These are phyloP conservation scores for Lucinisca nassula DNA, from an alignment of 2,888 invertebrate genomes.

Conservation along the genomic window DNA sequence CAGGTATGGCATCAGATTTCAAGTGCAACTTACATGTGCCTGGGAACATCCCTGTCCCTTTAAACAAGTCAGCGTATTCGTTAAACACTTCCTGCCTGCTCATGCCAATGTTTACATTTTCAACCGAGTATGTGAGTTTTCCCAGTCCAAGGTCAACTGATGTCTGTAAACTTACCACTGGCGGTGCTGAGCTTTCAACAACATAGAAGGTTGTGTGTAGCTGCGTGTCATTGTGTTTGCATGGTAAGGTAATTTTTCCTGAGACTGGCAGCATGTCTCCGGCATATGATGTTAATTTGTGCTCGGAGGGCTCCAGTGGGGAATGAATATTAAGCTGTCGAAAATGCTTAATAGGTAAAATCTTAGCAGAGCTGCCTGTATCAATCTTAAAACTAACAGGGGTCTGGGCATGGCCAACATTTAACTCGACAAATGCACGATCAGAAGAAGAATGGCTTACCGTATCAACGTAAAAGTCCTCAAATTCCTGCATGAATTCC, in stretches of 20 bases:
- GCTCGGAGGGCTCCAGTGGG: background rate
- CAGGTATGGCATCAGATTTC: constrained; percentile 25
- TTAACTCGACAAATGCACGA: no score
- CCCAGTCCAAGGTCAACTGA: constrained; percentile 15
- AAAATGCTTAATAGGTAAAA: background rate
- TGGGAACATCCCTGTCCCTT: constrained; percentile 24
- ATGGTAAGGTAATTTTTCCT: background rate
- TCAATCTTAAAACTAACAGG: no score
- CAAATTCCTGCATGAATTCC: no score
- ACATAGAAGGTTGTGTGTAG: background rate
- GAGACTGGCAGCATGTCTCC: background rate
- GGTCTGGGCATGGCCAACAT: no score
- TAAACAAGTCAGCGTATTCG: constrained; percentile 6
- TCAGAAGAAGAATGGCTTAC: no score
- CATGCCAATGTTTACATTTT: background rate
- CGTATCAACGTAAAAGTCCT: no score
- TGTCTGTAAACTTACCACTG: constrained; percentile 4
- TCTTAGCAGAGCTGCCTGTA: no score
- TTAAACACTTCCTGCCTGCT: background rate
- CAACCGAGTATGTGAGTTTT: constrained; percentile 22
- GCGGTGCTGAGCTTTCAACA: constrained; percentile 12
- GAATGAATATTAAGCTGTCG: background rate
- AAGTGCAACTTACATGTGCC: constrained; percentile 11
- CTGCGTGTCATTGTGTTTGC: background rate
- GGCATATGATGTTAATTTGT: background rate